phyloP scores from a whole-genome alignment of 2,113 vertebrate species.

The Zosterops lateralis region DNA sequence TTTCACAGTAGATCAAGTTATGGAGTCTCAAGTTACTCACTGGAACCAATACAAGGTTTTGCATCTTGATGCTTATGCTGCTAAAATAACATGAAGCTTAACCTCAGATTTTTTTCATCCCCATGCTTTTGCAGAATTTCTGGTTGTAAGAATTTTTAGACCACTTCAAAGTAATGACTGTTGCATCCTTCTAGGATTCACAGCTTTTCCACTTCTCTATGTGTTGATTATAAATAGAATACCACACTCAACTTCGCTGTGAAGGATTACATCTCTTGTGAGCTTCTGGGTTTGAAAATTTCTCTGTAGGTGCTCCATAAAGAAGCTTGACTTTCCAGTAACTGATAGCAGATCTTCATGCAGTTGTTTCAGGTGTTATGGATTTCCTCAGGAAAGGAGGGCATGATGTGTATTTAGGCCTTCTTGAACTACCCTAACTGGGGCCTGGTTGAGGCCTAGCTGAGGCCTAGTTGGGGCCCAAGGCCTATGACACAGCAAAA shows the following conservation, averaged over 20 bases:
- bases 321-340: not conserved
- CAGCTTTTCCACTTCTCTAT: not conserved
- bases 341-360: not conserved
- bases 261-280: not conserved
- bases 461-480: too few species aligned
- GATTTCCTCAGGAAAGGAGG: too few species aligned
- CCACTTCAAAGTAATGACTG: not conserved
- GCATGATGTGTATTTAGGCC: too few species aligned
- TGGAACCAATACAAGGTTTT: not conserved
- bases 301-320: not conserved
- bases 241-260: fast-evolving
- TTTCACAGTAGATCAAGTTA: not conserved
- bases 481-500: too few species aligned
- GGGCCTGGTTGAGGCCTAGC: too few species aligned
- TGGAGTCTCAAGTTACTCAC: not conserved
- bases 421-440: too few species aligned
- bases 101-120: not conserved
- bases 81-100: not conserved
- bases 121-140: not conserved
- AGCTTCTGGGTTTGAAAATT: not conserved
- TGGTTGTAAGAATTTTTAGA: not conserved
- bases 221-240: not conserved
- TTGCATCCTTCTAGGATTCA: not conserved
- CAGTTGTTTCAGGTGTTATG: not conserved
- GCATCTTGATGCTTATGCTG: not conserved